Conservation (phyloP, 2,113 vertebrate species). For the Periophthalmodon schlosseri region DNA sequence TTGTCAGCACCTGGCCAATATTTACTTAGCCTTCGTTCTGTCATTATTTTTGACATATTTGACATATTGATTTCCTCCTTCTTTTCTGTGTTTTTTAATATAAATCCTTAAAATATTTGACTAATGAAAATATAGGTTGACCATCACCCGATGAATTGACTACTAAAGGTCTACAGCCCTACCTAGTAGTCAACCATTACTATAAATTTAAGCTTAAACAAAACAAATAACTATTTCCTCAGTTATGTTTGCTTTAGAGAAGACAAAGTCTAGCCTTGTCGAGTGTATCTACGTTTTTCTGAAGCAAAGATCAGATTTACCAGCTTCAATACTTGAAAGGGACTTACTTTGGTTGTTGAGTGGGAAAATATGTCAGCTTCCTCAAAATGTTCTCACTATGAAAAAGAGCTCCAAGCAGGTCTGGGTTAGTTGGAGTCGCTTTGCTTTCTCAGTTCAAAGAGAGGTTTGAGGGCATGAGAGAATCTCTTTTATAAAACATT, state of each 20-base stretch:
- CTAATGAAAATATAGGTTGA: background rate
- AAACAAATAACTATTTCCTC: background rate
- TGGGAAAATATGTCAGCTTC: conserved; percentile 46
- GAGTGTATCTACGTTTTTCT: conserved; percentile 47
- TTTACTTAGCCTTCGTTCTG: too few species aligned
- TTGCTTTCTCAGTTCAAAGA: conserved; percentile 39
- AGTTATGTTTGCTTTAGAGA: conserved; percentile 23
- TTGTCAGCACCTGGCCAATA: too few species aligned
- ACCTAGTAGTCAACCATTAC: background rate
- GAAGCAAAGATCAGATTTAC: conserved; percentile 44
- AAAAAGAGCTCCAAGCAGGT: conserved; percentile 19
- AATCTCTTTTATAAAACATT: conserved; percentile 50
- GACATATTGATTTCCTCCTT: too few species aligned
- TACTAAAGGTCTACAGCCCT: background rate
- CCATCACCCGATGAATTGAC: background rate
- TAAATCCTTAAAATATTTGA: too few species aligned
- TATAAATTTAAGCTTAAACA: too few species aligned
- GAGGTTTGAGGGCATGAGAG: conserved; percentile 28
- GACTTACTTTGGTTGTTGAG: conserved; percentile 51
- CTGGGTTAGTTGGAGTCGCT: conserved; percentile 32
- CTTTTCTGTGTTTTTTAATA: too few species aligned
- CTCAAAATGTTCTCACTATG: conserved; percentile 17
- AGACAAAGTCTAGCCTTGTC: conserved; percentile 42
- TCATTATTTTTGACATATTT: too few species aligned
- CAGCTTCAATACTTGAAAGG: conserved; percentile 56